Evolutionary conservation across 2,888 invertebrate species (phyloP).

Genomic region (Sarcophaga caerulescens): DNA sequence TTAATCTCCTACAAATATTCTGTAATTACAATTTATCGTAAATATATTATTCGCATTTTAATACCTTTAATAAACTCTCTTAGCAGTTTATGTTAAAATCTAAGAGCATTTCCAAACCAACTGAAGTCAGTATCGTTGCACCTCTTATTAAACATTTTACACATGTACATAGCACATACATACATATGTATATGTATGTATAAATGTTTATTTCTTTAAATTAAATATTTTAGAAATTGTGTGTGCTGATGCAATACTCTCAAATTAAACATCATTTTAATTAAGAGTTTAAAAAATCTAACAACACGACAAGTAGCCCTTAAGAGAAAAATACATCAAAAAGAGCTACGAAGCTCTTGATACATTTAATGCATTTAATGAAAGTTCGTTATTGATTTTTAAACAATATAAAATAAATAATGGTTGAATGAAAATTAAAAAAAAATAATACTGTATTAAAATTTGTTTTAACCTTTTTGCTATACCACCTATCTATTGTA

Average conservation of each 20-base stretch:
- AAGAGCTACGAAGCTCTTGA: background rate
- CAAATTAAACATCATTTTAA: conserved; percentile 33
- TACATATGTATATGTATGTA: no score
- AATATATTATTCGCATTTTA: no score
- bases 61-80: no score
- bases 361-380: background rate
- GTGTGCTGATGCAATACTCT: conserved; percentile 47
- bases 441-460: no score
- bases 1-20: no score
- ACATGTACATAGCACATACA: no score
- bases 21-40: no score
- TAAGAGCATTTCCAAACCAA: conserved; percentile 70
- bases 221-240: background rate
- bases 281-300: background rate
- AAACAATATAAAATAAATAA: no score
- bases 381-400: no score
- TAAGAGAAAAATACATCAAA: conserved; percentile 13
- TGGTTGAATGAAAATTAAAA: no score
- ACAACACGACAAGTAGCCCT: background rate
- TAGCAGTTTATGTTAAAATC: conserved; percentile 35
- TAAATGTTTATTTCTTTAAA: background rate
- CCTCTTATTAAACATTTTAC: background rate
- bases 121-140: no score
- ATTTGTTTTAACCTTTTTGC: background rate
- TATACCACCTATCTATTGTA: background rate